Evolutionary conservation across 2,888 invertebrate species (phyloP).

Genomic region (Heteropelma amictum): DNA sequence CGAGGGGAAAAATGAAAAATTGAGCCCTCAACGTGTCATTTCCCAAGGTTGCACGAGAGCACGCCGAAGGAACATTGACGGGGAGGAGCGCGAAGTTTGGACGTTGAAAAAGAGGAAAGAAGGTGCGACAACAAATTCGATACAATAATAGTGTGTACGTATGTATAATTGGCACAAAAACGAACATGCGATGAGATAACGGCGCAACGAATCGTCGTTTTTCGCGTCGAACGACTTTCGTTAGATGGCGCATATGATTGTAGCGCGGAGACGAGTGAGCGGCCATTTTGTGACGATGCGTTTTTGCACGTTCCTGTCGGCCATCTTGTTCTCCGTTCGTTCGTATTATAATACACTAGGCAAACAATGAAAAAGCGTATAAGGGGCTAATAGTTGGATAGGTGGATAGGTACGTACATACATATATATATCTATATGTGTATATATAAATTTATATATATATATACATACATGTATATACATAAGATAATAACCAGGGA

Average conservation of each 20-base stretch:
- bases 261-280: constrained; percentile 36
- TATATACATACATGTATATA: constrained; percentile 60
- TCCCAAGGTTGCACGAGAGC: neutral
- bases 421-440: too few species aligned
- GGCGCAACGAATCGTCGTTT: constrained; percentile 21
- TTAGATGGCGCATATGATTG: constrained; percentile 39
- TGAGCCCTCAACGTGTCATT: too few species aligned
- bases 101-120: too few species aligned
- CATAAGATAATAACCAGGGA: constrained; percentile 51
- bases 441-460: too few species aligned
- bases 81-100: too few species aligned
- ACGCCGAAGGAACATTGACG: too few species aligned
- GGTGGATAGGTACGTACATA: constrained; percentile 61
- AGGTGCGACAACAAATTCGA: too few species aligned
- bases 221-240: constrained; percentile 48
- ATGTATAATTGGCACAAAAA: constrained; percentile 49
- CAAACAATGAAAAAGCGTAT: constrained; percentile 51
- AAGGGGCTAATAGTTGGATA: constrained; percentile 58
- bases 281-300: too few species aligned
- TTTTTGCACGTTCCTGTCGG: constrained; percentile 52
- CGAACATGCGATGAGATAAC: neutral
- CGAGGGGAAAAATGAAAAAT: too few species aligned
- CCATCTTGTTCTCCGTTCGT: constrained; percentile 55
- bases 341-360: constrained; percentile 51
- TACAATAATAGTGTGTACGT: constrained; percentile 47